These are phyloP conservation scores for Ecliptopera silaceata DNA, from an alignment of 2,888 invertebrate genomes.

Conservation along the genomic window DNA sequence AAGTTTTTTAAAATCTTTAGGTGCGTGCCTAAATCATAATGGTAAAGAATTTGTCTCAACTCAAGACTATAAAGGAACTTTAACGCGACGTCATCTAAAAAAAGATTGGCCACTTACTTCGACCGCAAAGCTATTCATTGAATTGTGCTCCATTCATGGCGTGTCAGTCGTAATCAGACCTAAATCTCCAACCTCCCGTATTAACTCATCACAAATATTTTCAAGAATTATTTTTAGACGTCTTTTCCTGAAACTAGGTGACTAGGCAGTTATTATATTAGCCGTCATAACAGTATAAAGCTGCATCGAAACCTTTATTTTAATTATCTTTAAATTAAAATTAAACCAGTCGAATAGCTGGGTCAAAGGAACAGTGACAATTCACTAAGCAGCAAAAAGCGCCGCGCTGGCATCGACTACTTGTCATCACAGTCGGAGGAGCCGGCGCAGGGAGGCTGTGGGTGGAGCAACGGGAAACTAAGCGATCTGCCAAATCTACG, in stretches of 20 bases:
- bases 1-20: background rate
- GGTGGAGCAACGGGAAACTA: conserved; percentile 55
- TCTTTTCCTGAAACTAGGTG: background rate
- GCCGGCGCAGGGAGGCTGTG: conserved; percentile 38
- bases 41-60: conserved; percentile 3
- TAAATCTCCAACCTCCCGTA: conserved; percentile 50
- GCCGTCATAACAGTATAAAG: no score
- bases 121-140: conserved; percentile 57
- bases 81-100: conserved; percentile 58
- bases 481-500: conserved; percentile 78
- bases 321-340: background rate
- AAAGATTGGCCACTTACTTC: conserved; percentile 58
- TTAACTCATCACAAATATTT: conserved; percentile 46
- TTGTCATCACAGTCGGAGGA: conserved; percentile 31
- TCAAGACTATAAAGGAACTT: conserved; percentile 37
- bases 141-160: conserved; percentile 55
- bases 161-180: conserved; percentile 52
- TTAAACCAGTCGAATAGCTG: background rate
- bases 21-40: background rate
- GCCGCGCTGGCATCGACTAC: conserved; percentile 12
- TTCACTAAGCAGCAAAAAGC: conserved; percentile 10
- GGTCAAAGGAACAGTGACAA: background rate
- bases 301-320: no score
- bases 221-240: conserved; percentile 2
- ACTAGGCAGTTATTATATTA: background rate